Percentiles rank a stretch among this genome's conserved stretches.
Conservation (phyloP, 2,113 vertebrate species). For the Brachypodius melanocephalos region DNA sequence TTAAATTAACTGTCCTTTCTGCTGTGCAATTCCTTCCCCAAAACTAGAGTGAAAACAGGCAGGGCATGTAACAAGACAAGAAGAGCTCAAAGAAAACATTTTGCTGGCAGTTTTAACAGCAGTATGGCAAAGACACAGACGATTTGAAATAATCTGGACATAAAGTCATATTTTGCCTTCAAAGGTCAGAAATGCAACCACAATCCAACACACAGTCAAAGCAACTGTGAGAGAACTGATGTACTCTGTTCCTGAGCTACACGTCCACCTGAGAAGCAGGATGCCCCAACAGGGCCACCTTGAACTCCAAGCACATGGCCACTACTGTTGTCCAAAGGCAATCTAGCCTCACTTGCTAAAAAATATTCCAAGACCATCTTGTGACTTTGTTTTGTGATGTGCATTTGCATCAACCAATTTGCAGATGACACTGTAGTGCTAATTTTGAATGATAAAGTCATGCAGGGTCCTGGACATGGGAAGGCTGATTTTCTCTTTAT, state of each 20-base stretch:
- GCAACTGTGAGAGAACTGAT: neutral
- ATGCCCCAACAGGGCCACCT: fast-evolving
- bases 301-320: neutral
- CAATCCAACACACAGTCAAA: neutral
- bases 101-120: neutral
- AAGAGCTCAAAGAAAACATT: neutral
- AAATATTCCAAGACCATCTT: neutral
- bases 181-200: neutral
- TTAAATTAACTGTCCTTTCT: neutral
- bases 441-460: neutral
- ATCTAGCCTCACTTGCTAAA: neutral
- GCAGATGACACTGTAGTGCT: neutral
- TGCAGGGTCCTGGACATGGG: fast-evolving
- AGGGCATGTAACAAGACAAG: neutral
- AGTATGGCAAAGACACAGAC: neutral
- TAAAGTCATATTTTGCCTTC: neutral
- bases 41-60: neutral
- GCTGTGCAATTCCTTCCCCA: neutral
- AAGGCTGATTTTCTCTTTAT: neutral
- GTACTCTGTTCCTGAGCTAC: neutral
- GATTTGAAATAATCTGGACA: neutral
- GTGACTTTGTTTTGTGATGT: neutral
- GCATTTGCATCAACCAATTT: neutral
- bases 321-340: fast-evolving
- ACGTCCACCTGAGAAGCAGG: neutral